Percentiles rank a stretch among this genome's conserved stretches.
These are phyloP conservation scores for Caenorhabditis briggsae DNA, from an alignment of 1,140 invertebrate genomes.

Conservation along the genomic window DNA sequence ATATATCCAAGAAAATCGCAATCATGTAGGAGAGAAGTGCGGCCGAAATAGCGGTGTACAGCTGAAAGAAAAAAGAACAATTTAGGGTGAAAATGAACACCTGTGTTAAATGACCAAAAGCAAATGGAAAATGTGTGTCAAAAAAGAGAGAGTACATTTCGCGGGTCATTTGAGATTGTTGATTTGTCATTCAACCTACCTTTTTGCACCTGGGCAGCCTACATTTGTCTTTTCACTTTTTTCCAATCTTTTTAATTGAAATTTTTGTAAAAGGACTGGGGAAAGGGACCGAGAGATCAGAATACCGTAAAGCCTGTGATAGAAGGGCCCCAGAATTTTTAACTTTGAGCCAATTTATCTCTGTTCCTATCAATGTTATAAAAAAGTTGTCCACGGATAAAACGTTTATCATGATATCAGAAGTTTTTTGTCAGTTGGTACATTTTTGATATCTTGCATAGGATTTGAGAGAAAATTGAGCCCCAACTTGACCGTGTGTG, in stretches of 20 bases:
- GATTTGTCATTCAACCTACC: background rate
- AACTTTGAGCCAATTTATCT: too few relatives aligned
- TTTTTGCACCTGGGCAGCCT: slow-evolving; percentile 1
- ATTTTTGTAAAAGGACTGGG: background rate
- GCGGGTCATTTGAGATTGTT: slow-evolving; percentile 44
- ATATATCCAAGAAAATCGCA: slow-evolving; percentile 60
- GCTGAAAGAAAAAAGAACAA: slow-evolving; percentile 37
- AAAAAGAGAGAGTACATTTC: slow-evolving; percentile 30
- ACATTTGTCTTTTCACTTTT: slow-evolving; percentile 40
- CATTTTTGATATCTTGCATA: too few relatives aligned
- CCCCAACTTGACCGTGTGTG: too few relatives aligned
- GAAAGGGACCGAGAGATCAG: background rate
- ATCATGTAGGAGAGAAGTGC: slow-evolving; percentile 57
- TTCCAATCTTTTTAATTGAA: background rate
- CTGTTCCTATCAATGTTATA: too few relatives aligned
- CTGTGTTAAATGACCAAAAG: slow-evolving; percentile 36
- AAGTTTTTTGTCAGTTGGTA: too few relatives aligned
- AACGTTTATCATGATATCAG: too few relatives aligned
- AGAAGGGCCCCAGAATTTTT: too few relatives aligned
- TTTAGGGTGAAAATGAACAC: slow-evolving; percentile 15
- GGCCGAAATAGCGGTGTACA: slow-evolving; percentile 60
- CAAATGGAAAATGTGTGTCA: background rate
- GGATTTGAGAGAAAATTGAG: too few relatives aligned
- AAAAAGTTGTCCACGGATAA: too few relatives aligned
- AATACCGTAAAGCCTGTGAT: too few relatives aligned